These are phyloP conservation scores for Nymphalis polychloros DNA, from an alignment of 2,888 invertebrate genomes.

Conservation along the genomic window DNA sequence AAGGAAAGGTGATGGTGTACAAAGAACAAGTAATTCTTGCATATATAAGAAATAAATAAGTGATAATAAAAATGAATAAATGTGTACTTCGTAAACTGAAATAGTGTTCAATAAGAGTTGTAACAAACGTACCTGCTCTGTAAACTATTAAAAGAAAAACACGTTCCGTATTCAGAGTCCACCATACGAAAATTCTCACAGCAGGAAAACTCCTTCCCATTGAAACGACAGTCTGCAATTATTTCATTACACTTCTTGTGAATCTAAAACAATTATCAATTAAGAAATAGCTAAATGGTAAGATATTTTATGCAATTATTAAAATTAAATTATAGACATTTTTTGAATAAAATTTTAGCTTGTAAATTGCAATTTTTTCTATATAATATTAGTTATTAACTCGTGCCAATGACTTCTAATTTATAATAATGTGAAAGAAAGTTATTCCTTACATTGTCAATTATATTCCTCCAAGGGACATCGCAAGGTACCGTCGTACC, in stretches of 20 bases:
- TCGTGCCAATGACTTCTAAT: not conserved
- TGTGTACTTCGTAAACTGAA: not conserved
- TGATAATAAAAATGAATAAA: not conserved
- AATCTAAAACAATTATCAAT: conserved; percentile 51
- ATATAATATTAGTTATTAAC: not conserved
- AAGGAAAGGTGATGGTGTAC: too few relatives aligned
- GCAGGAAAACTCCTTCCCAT: conserved; percentile 69
- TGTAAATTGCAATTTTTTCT: too few relatives aligned
- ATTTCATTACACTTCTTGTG: conserved; percentile 70
- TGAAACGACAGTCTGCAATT: conserved; percentile 74
- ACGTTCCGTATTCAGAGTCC: conserved; percentile 77
- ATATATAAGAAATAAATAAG: not conserved
- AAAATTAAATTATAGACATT: not conserved
- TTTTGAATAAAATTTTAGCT: too few relatives aligned
- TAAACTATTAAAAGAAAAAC: conserved; percentile 79
- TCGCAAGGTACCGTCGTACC: conserved; percentile 56
- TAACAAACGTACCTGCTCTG: conserved; percentile 65
- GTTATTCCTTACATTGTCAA: conserved; percentile 52
- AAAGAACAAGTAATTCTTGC: too few relatives aligned
- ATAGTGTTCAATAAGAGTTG: not conserved
- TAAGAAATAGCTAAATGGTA: conserved; percentile 3
- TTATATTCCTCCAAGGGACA: conserved; percentile 55
- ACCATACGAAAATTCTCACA: conserved; percentile 71
- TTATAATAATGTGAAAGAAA: not conserved
- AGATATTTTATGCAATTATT: not conserved